phyloP scores from a whole-genome alignment of 2,888 invertebrate species.

The Magallana nippona region DNA sequence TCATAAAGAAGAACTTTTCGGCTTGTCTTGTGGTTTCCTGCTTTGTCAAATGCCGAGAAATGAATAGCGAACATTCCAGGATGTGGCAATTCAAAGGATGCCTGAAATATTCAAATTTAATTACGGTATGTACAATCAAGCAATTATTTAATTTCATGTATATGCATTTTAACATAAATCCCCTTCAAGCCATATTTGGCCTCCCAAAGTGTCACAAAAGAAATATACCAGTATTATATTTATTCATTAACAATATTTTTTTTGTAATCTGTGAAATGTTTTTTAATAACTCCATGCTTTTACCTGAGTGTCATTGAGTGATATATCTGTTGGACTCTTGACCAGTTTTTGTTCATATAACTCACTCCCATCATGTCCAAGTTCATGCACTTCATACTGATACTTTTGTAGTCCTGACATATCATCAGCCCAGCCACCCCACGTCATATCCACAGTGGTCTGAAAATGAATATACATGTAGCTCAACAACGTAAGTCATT shows the following conservation, averaged over 20 bases:
- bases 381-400: slow-evolving; percentile 41
- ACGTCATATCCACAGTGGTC: slow-evolving; percentile 38
- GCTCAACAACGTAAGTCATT: background rate
- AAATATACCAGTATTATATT: too few species aligned
- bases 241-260: too few species aligned
- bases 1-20: slow-evolving; percentile 46
- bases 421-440: slow-evolving; percentile 47
- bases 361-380: slow-evolving; percentile 22
- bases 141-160: too few species aligned
- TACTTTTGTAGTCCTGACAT: slow-evolving; percentile 41
- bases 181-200: too few species aligned
- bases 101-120: slow-evolving; percentile 20
- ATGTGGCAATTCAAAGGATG: slow-evolving; percentile 39
- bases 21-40: slow-evolving; percentile 44
- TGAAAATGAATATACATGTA: slow-evolving; percentile 35
- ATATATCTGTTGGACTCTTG: background rate
- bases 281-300: background rate
- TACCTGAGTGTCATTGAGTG: background rate
- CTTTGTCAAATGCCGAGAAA: slow-evolving; percentile 50
- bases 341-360: slow-evolving; percentile 24
- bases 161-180: too few species aligned
- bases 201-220: too few species aligned
- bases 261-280: too few species aligned
- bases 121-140: too few species aligned
- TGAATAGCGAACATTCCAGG: slow-evolving; percentile 48